Base-by-base conservation (phyloP, 1,140 invertebrate genomes). In the Ceratosolen fusciceps region DNA sequence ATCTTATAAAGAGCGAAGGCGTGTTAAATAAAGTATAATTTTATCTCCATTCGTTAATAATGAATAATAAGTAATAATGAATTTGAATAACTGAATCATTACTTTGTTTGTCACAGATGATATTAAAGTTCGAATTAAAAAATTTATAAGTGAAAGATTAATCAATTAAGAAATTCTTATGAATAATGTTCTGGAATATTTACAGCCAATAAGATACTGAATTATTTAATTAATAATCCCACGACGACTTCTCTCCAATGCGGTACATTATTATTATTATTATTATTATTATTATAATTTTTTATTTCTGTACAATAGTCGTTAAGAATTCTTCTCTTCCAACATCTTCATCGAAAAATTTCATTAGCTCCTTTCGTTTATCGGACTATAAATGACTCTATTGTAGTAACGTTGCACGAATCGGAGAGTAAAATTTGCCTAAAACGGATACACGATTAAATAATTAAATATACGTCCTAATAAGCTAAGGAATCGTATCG, bases 211-310 rank as follows among this genome's bases (percentile, higher is more conserved):
- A 76, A 52, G 62, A 52, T 29, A 54, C 12, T 67, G 26, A 24
- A 77, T 77, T 31, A 68, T 76, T 49, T 68, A 76, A 68, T 68
- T 76, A 68, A 37, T 31, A 47, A 49, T 21, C 68, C 34, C 54
- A 67, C 68, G 21, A 39, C 49, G 29, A n/a, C n/a, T n/a, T n/a
- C n/a, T n/a, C n/a, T n/a, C n/a, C n/a, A n/a, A n/a, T n/a, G n/a
- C n/a, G n/a, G n/a, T n/a, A n/a, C n/a, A n/a, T n/a, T n/a, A n/a
- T n/a, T n/a, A n/a, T n/a, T n/a, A n/a, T n/a, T n/a, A n/a, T n/a
- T n/a, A n/a, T n/a, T n/a, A n/a, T n/a, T n/a, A n/a, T n/a, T n/a
- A n/a, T n/a, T n/a, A n/a, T n/a, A n/a, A n/a, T n/a, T n/a, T n/a
- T n/a, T n/a, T n/a, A n/a, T n/a, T 26, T 24, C 31, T 14, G 37